Conservation (phyloP, 2,797 vertebrate genomes). For the Falco rusticolus region DNA sequence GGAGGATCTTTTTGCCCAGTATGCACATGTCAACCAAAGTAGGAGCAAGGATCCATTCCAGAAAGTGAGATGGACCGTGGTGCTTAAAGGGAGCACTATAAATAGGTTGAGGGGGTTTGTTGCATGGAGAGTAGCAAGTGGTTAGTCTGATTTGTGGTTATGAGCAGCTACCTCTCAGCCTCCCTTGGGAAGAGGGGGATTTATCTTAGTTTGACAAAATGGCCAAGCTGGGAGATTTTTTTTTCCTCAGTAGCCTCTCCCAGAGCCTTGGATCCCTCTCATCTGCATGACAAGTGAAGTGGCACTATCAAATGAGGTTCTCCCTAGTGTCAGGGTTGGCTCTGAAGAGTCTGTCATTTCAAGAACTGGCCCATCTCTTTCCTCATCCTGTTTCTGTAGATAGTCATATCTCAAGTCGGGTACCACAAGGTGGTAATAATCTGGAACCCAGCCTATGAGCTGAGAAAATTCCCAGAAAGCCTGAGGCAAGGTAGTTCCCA, state of each 20-base stretch:
- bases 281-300: neutral
- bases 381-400: rapidly evolving
- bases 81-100: neutral
- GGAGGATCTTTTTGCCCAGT: neutral
- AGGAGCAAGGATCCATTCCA: neutral
- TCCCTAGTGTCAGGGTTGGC: neutral
- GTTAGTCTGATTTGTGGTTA: neutral
- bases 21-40: neutral
- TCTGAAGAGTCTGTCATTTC: neutral
- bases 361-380: neutral
- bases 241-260: neutral
- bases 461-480: neutral
- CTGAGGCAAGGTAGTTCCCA: neutral
- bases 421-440: neutral
- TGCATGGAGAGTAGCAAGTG: neutral
- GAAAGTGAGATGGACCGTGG: neutral
- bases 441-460: neutral
- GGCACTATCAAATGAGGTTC: neutral
- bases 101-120: neutral
- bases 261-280: neutral
- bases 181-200: neutral
- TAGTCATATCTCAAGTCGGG: rapidly evolving
- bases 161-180: neutral
- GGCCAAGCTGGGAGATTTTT: neutral
- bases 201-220: neutral